Evolutionary conservation across 2,113 vertebrate species (phyloP).

Genomic region (Platanista minor): DNA sequence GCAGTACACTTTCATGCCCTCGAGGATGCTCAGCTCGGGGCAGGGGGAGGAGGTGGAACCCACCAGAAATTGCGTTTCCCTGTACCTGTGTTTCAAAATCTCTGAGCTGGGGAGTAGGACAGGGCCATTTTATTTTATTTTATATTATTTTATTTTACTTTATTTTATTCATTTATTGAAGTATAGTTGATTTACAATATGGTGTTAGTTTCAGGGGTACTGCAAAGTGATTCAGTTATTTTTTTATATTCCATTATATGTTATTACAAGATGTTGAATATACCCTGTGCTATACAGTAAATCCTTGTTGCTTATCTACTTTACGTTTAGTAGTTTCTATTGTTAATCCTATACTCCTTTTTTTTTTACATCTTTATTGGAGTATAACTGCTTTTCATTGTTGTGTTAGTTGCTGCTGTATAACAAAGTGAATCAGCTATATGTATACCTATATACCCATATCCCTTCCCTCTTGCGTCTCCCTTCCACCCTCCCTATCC

Average conservation of each 20-base stretch:
- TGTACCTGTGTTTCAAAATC: background rate
- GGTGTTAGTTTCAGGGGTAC: background rate
- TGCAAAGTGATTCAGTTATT: background rate
- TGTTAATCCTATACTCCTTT: background rate
- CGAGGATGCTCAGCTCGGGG: rapidly evolving
- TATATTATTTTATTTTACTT: too few relatives aligned
- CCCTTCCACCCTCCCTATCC: too few relatives aligned
- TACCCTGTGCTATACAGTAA: background rate
- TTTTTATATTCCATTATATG: background rate
- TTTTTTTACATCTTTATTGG: too few relatives aligned
- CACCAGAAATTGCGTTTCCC: background rate
- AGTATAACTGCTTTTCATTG: too few relatives aligned
- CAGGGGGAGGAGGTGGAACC: background rate
- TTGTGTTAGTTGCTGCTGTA: too few relatives aligned
- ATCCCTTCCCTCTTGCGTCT: too few relatives aligned
- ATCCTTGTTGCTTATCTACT: background rate
- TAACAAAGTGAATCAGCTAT: too few relatives aligned
- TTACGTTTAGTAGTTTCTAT: background rate
- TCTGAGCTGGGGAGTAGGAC: background rate
- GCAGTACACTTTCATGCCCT: rapidly evolving
- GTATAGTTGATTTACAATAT: background rate
- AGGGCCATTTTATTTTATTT: background rate
- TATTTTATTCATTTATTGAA: background rate
- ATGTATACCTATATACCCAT: too few relatives aligned
- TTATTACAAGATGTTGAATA: background rate